Evolutionary conservation across 92 coral and sea anemone species (phyloP).

Genomic region (Desmophyllum pertusum): DNA sequence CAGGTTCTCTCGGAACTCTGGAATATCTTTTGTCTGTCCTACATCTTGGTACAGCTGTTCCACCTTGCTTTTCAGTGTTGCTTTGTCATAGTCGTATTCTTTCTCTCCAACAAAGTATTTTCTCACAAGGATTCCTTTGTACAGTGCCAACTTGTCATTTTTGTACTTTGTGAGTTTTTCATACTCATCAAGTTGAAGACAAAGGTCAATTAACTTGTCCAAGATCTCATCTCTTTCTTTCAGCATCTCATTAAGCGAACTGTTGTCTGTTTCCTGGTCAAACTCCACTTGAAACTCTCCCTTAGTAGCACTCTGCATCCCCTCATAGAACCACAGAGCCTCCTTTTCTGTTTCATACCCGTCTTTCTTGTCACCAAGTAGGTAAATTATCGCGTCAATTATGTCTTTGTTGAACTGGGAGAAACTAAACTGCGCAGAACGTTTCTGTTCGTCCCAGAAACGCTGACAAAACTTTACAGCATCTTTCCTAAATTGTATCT

Average conservation of each 20-base stretch:
- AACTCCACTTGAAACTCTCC: neutral
- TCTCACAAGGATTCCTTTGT: neutral
- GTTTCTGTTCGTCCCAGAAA: constrained; percentile 22
- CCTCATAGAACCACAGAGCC: constrained; percentile 2
- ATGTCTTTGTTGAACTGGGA: neutral
- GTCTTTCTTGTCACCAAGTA: neutral
- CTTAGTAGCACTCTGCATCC: neutral
- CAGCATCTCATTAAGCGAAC: neutral
- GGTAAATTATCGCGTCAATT: neutral
- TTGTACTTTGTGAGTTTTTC: neutral
- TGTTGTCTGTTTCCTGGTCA: constrained; percentile 4
- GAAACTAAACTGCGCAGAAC: neutral
- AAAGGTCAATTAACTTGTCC: constrained; percentile 10
- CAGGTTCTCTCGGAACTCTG: constrained; percentile 6
- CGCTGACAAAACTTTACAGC: constrained; percentile 19
- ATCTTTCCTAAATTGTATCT: neutral
- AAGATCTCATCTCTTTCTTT: neutral
- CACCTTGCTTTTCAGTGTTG: neutral
- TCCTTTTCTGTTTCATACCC: neutral
- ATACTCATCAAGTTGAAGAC: neutral
- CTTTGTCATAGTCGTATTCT: neutral
- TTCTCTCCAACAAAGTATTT: constrained; percentile 4
- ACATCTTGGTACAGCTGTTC: constrained; percentile 16
- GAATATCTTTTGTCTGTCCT: neutral
- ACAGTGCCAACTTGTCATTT: neutral